phyloP scores from a whole-genome alignment of 2,797 vertebrate species.

The Antrozous pallidus region DNA sequence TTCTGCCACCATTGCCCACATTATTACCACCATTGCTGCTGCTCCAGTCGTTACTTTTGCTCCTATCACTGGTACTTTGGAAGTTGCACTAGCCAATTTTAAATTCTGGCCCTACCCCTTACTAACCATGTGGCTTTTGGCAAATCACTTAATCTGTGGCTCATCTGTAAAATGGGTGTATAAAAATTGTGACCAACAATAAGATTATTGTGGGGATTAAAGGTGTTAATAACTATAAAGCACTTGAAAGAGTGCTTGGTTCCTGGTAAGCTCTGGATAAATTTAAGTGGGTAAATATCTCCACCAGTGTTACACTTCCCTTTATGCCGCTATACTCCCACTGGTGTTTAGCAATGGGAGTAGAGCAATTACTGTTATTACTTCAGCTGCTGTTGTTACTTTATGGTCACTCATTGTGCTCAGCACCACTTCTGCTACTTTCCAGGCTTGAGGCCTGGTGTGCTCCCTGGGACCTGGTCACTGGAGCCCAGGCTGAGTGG shows the following conservation, averaged over 20 bases:
- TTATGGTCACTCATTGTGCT: neutral
- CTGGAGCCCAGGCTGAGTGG: neutral
- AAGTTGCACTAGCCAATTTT: neutral
- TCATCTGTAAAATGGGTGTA: neutral
- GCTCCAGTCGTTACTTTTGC: rapidly evolving
- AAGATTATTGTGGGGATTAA: too few species aligned
- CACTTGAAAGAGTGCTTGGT: neutral
- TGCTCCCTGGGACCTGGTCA: neutral
- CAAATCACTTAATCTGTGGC: neutral
- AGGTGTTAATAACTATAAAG: rapidly evolving
- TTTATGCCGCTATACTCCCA: rapidly evolving
- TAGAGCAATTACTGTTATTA: too few species aligned
- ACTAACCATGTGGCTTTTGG: neutral
- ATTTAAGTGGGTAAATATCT: neutral
- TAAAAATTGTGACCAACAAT: neutral
- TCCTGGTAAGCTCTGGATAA: neutral
- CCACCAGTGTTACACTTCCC: neutral
- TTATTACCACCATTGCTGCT: rapidly evolving
- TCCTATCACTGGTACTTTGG: neutral
- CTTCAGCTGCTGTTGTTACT: too few species aligned
- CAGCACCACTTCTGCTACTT: neutral
- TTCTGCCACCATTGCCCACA: rapidly evolving
- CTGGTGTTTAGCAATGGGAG: too few species aligned
- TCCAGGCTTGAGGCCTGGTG: neutral
- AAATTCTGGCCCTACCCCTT: neutral